Conservation (phyloP, 2,113 vertebrate species). For the Periophthalmodon schlosseri region DNA sequence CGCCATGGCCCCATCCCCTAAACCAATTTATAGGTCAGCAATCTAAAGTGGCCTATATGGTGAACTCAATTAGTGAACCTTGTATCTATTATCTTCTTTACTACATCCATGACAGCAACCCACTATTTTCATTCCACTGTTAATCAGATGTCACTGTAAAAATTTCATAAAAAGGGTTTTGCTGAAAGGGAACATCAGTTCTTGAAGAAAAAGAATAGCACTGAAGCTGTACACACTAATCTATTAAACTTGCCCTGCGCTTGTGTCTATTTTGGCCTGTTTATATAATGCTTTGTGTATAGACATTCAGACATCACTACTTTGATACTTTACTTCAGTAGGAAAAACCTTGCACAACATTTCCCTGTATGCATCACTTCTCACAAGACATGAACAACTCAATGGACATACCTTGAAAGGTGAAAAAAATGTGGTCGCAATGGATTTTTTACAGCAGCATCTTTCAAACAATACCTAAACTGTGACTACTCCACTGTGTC, state of each 20-base stretch:
- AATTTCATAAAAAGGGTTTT: not conserved
- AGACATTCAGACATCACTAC: not conserved
- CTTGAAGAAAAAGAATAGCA: not conserved
- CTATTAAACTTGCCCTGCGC: not conserved
- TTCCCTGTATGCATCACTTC: not conserved
- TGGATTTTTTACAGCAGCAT: not conserved
- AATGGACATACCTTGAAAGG: not conserved
- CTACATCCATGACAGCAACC: not conserved
- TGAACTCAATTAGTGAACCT: slow-evolving; percentile 7
- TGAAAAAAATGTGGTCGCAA: not conserved
- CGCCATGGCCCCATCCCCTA: not conserved
- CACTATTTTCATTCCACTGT: not conserved
- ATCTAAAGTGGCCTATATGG: not conserved
- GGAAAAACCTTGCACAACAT: not conserved
- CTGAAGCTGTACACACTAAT: not conserved
- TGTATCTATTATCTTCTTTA: slow-evolving; percentile 8
- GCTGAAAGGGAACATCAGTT: not conserved
- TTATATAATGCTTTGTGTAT: not conserved
- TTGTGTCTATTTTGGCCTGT: not conserved
- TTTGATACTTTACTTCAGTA: not conserved
- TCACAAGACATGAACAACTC: not conserved
- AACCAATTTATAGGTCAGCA: slow-evolving; percentile 2
- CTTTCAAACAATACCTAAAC: not conserved
- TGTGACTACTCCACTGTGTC: slow-evolving; percentile 14
- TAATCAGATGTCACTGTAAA: not conserved